Evolutionary conservation across 2,888 invertebrate species (phyloP).

Genomic region (Stramonita haemastoma): DNA sequence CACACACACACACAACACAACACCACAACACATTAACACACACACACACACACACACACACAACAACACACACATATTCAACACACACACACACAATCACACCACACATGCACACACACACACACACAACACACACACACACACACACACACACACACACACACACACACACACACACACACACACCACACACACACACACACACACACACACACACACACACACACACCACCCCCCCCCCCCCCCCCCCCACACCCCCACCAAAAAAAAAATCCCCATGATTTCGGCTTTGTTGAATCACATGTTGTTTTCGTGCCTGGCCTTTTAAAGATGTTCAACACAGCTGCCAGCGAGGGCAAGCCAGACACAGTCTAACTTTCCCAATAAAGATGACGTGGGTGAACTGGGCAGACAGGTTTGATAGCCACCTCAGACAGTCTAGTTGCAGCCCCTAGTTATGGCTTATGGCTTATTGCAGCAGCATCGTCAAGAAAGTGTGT

Average conservation of each 20-base stretch:
- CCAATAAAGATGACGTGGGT: not conserved
- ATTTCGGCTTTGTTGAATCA: too few relatives aligned
- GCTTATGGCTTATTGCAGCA: not conserved
- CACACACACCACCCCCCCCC: too few relatives aligned
- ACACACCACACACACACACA: not conserved
- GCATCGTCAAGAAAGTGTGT: too few relatives aligned
- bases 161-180: slow-evolving; percentile 18
- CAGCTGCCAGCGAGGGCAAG: too few relatives aligned
- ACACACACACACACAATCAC: not conserved
- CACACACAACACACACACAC: not conserved
- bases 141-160: slow-evolving; percentile 27
- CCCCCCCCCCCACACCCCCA: too few relatives aligned
- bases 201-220: slow-evolving; percentile 27
- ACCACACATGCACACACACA: not conserved
- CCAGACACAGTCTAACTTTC: not conserved
- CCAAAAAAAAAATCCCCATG: too few relatives aligned
- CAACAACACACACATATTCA: not conserved
- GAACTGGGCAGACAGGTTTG: not conserved
- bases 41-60: slow-evolving; percentile 27
- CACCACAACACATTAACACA: not conserved
- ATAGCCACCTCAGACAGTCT: not conserved
- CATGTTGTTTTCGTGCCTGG: too few relatives aligned
- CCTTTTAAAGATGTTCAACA: too few relatives aligned
- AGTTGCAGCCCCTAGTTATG: not conserved
- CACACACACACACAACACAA: too few relatives aligned